Conservation (phyloP, 2,888 invertebrate genomes). For the Entomobrya proxima region DNA sequence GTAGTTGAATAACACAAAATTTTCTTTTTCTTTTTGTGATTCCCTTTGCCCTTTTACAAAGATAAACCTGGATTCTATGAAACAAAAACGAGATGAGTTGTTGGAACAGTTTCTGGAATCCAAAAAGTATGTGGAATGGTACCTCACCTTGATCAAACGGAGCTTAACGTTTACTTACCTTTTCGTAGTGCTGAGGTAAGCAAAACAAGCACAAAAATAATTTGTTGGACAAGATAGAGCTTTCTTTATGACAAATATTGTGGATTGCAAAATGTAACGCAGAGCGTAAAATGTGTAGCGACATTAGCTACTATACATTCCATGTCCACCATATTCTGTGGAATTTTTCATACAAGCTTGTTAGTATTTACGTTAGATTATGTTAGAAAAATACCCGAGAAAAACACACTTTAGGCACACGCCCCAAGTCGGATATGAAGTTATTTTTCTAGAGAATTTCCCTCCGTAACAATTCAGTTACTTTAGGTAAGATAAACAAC, state of each 20-base stretch:
- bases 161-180: constrained; percentile 82
- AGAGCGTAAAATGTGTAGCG: background rate
- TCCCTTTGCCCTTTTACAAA: background rate
- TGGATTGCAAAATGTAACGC: background rate
- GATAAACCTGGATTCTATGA: constrained; percentile 67
- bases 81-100: constrained; percentile 59
- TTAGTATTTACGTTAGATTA: too few species aligned
- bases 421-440: too few species aligned
- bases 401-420: too few species aligned
- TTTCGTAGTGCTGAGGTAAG: constrained; percentile 79
- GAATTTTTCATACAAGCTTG: background rate
- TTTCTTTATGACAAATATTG: background rate
- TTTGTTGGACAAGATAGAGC: background rate
- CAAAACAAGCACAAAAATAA: background rate
- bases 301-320: background rate
- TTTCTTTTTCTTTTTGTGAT: background rate
- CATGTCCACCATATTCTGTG: background rate
- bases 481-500: too few species aligned
- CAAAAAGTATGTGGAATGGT: constrained; percentile 66
- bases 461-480: too few species aligned
- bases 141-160: constrained; percentile 81
- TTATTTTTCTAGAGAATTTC: too few species aligned
- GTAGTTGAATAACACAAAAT: background rate
- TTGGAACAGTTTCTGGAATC: constrained; percentile 64
- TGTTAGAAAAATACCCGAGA: too few species aligned